These are phyloP conservation scores for Plotosus lineatus DNA, from an alignment of 2,113 vertebrate genomes.

Conservation along the genomic window DNA sequence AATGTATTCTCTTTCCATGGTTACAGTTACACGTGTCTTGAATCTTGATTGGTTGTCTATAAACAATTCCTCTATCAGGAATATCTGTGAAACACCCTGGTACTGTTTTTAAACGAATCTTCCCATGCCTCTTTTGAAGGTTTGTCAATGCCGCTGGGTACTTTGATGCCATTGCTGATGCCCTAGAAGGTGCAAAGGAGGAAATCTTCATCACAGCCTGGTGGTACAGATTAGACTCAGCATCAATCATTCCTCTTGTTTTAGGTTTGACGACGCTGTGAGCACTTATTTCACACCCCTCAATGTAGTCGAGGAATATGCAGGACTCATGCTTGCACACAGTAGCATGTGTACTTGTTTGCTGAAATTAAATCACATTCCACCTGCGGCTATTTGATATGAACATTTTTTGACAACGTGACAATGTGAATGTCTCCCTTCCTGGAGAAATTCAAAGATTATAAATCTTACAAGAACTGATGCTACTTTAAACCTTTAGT, in stretches of 20 bases:
- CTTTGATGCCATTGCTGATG: constrained; percentile 56
- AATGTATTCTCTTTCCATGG: neutral
- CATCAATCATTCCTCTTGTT: constrained; percentile 51
- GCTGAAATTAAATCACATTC: constrained; percentile 42
- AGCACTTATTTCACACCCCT: constrained; percentile 45
- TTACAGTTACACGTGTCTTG: constrained; percentile 1
- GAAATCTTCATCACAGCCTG: constrained; percentile 61
- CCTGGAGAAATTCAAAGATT: constrained; percentile 14
- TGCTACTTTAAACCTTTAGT: neutral
- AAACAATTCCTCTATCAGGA: constrained; percentile 32
- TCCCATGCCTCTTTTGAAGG: constrained; percentile 49
- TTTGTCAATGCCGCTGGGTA: constrained; percentile 58
- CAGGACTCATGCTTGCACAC: constrained; percentile 30
- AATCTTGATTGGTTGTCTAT: constrained; percentile 14
- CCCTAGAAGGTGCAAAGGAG: constrained; percentile 55
- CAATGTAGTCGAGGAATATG: constrained; percentile 26
- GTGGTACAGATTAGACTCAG: constrained; percentile 52
- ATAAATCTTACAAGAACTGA: neutral
- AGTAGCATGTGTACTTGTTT: constrained; percentile 26
- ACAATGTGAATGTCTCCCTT: constrained; percentile 33
- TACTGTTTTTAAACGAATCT: constrained; percentile 33
- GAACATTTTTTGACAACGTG: constrained; percentile 28
- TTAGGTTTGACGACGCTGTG: constrained; percentile 32
- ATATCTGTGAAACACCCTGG: constrained; percentile 22
- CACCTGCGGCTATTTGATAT: constrained; percentile 44